Base-by-base conservation (phyloP, 2,797 vertebrate species). In the Atherinosoma microstoma region DNA sequence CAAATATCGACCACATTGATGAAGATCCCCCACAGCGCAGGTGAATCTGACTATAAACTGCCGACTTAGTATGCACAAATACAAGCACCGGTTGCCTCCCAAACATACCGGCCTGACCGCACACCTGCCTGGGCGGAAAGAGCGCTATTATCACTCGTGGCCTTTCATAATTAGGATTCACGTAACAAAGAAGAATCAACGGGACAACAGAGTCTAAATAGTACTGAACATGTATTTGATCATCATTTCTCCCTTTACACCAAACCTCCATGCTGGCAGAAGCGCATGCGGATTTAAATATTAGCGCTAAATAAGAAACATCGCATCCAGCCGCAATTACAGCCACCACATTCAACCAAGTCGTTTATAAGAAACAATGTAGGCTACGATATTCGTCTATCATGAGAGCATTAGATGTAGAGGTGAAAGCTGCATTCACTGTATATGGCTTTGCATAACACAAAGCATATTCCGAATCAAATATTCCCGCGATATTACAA, bases 401-500 rank as follows among this genome's bases (percentile, higher is more conserved):
- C 16, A 56, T 0, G 16, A 56, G 18, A 49, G 54, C 58, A 7
- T 40, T 20, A 34, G 38, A 58, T 29, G 74, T 20, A 40, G 16
- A 18, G 65, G 42, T 57, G 71, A 60, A 40, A 38, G 62, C 60
- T 63, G 58, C 60, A 66, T 75, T 73, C 78, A 47, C 71, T 13
- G 63, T 16, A 49, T 85, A 6, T n/a, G 36, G 15, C 51, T 57
- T 78, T 84, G 86, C 85, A 85, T 51, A 62, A 68, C 77, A 59
- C 69, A 20, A 62, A 57, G 67, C 89, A 84, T 78, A 78, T 90
- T 83, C 71, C 76, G 71, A 93, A 89, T 93, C 93, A 91, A 94
- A 94, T 90, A 92, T 91, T 94, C 93, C 92, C 94, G 94, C 92
- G 91, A 85, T 89, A 78, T 86, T 91, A 80, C 90, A 88, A 89